Conservation (phyloP, 2,113 vertebrate species). For the Corythornis cristatus region DNA sequence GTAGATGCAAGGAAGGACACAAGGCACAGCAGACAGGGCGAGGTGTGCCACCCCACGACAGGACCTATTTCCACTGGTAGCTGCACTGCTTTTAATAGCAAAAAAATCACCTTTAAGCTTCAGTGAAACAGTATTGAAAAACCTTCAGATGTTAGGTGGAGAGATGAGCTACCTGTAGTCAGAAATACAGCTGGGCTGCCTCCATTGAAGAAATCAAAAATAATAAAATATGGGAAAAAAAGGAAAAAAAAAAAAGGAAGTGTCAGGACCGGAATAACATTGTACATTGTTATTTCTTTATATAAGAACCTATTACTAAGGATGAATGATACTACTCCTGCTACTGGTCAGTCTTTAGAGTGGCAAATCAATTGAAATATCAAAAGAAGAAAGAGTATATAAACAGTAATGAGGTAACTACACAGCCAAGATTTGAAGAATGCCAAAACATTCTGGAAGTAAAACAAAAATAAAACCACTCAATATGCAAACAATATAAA, state of each 20-base stretch:
- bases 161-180: neutral
- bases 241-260: neutral
- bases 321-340: neutral
- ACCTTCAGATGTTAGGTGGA: neutral
- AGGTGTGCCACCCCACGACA: neutral
- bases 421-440: neutral
- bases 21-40: neutral
- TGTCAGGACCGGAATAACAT: neutral
- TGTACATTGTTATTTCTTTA: neutral
- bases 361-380: neutral
- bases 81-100: neutral
- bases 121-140: neutral
- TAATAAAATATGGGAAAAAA: neutral
- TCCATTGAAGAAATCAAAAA: neutral
- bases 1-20: rapidly evolving
- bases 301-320: neutral
- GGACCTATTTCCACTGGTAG: neutral
- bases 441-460: neutral
- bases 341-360: neutral
- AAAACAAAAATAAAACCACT: neutral
- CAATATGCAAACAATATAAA: neutral
- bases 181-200: neutral
- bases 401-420: neutral
- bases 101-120: neutral
- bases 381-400: neutral